These are phyloP conservation scores for Sinocyclocheilus rhinocerous DNA, from an alignment of 2,113 vertebrate genomes.

Conservation along the genomic window DNA sequence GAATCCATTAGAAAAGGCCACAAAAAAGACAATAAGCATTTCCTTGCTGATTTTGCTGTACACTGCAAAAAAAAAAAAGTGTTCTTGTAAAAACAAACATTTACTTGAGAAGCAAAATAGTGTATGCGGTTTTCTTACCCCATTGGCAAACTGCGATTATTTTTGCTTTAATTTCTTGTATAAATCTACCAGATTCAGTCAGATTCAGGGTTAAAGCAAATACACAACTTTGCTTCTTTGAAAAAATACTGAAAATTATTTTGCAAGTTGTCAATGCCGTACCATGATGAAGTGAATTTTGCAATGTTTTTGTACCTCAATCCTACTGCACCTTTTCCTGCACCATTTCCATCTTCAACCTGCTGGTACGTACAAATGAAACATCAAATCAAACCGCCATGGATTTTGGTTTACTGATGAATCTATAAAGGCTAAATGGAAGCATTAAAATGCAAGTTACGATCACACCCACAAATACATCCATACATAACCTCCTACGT, in stretches of 20 bases:
- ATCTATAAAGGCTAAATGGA: constrained; percentile 9
- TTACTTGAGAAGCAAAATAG: background rate
- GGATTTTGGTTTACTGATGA: background rate
- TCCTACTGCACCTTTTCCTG: background rate
- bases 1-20: constrained; percentile 15
- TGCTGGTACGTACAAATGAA: background rate
- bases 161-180: background rate
- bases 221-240: background rate
- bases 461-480: background rate
- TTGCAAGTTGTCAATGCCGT: background rate
- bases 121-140: background rate
- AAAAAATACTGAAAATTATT: background rate
- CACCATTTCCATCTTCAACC: background rate
- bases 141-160: background rate
- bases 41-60: background rate
- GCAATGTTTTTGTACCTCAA: constrained; percentile 3
- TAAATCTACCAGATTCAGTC: background rate
- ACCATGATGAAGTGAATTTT: background rate
- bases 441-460: background rate
- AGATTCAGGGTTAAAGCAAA: background rate
- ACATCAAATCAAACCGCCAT: background rate
- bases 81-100: background rate
- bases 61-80: background rate
- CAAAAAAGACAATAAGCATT: background rate
- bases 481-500: background rate